phyloP scores from a whole-genome alignment of 2,888 invertebrate species.

The Cheilosia pagana region DNA sequence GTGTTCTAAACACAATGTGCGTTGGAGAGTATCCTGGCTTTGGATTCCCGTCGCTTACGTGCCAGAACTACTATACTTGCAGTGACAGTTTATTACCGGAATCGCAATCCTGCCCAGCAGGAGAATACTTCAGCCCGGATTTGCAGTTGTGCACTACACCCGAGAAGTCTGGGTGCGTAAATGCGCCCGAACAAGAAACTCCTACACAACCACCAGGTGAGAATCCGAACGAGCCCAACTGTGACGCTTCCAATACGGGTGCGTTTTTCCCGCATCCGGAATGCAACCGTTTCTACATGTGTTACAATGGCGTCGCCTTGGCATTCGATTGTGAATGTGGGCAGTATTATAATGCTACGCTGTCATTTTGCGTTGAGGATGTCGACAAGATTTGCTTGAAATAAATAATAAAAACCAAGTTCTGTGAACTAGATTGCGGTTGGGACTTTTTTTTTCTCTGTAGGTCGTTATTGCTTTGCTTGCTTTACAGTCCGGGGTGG shows the following conservation, averaged over 20 bases:
- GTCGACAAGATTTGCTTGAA: constrained; percentile 19
- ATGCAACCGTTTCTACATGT: constrained; percentile 64
- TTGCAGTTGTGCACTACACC: constrained; percentile 37
- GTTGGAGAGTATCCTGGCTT: constrained; percentile 44
- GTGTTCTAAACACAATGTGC: constrained; percentile 68
- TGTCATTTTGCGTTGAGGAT: constrained; percentile 35
- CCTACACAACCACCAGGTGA: background rate
- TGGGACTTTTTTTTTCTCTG: background rate
- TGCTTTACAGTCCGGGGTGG: too few relatives aligned
- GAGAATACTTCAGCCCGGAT: constrained; percentile 55
- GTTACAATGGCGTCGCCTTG: constrained; percentile 28
- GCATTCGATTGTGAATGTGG: constrained; percentile 41
- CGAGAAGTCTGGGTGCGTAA: constrained; percentile 35
- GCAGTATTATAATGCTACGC: constrained; percentile 35
- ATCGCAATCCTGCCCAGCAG: constrained; percentile 27
- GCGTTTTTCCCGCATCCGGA: constrained; percentile 33
- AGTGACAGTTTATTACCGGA: constrained; percentile 11
- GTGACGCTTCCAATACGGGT: constrained; percentile 34
- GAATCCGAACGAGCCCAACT: constrained; percentile 1
- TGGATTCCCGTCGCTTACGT: constrained; percentile 59
- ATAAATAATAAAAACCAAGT: constrained; percentile 27
- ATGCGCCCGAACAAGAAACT: background rate
- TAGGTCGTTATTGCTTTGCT: too few relatives aligned
- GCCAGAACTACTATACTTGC: constrained; percentile 72
- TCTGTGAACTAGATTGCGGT: constrained; percentile 20